These are phyloP conservation scores for Eupithecia insigniata DNA, from an alignment of 2,888 invertebrate genomes.

Conservation along the genomic window DNA sequence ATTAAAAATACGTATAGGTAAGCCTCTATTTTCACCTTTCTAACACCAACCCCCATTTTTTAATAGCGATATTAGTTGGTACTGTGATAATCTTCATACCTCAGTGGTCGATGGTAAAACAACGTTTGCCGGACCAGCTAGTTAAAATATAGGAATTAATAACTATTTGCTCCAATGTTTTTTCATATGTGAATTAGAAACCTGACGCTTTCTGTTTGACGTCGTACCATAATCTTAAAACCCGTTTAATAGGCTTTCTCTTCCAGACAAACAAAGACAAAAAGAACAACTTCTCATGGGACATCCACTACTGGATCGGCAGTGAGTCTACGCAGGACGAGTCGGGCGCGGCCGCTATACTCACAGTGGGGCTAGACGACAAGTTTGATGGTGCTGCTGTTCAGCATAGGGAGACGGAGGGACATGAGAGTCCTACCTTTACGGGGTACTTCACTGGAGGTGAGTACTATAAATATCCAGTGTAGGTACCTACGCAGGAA, in stretches of 20 bases:
- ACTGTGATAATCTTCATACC: too few species aligned
- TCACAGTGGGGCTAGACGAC: slow-evolving; percentile 93
- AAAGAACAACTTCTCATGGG: slow-evolving; percentile 88
- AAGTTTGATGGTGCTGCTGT: slow-evolving; percentile 92
- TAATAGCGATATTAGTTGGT: too few species aligned
- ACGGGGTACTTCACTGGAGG: slow-evolving; percentile 89
- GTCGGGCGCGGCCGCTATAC: slow-evolving; percentile 89
- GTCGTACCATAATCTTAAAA: too few species aligned
- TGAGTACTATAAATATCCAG: slow-evolving; percentile 59
- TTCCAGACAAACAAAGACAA: slow-evolving; percentile 87
- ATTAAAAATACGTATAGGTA: too few species aligned
- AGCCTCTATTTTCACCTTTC: too few species aligned
- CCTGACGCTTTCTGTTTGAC: too few species aligned
- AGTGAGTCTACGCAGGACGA: slow-evolving; percentile 91
- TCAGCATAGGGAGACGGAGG: slow-evolving; percentile 94
- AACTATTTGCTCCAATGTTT: too few species aligned
- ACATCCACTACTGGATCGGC: slow-evolving; percentile 95
- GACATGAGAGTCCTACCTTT: slow-evolving; percentile 92
- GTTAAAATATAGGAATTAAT: too few species aligned
- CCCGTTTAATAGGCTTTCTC: slow-evolving; percentile 53
- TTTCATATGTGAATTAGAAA: too few species aligned
- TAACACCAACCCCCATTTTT: too few species aligned
- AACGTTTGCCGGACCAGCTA: too few species aligned
- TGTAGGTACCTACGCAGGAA: slow-evolving; percentile 90
- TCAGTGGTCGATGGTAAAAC: too few species aligned